Base-by-base conservation (phyloP, 2,113 vertebrate genomes). In the Litocranius walleri region DNA sequence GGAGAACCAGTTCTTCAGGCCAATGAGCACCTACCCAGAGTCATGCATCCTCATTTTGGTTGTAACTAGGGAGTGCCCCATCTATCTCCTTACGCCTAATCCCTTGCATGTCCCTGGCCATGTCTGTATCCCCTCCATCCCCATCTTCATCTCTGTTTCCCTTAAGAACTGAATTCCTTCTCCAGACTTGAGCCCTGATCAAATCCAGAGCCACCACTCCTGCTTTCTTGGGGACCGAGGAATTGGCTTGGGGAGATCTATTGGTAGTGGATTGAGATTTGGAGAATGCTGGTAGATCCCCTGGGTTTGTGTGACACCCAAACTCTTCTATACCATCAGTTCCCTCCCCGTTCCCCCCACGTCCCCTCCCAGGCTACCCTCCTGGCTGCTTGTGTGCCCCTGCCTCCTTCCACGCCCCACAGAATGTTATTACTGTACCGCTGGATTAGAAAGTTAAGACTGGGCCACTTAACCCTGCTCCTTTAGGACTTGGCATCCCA, bases 1-100 rank as follows among this genome's bases (percentile, higher is more conserved):
- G 97, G 95, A 97, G 97, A 98, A 98, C 98, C 94, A 96, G 98
- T 98, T 98, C 93, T 87, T 95, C 97, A 94, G 97, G 82, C 57
- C 78, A 64, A 0, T 45, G 88, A 95, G 77, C 88, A 59, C 71
- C 78, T 97, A 92, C 91, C 85, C 43, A 74, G 95, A 98, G 89
- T 86, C 77, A 95, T n/a, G 85, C 33, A 5, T 89, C 88, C 95
- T 91, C 50, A 27, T 94, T 95, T 88, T 62, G 94, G 92, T 91
- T 7, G 29, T 74, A 91, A 33, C 29, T 85, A 94, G 96, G 97
- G 93, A 97, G 92, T 90, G 88, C 4, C 94, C 40, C 12, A 5
- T 64, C 59, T 48, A 36, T 57, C 78, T 86, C 61, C 78, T 91
- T 36, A 7, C 17, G 71, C 87, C 85, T 91, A 36, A 94, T 88